Evolutionary conservation across 2,797 vertebrate genomes (phyloP).

Genomic region (Molossus alvarezi): DNA sequence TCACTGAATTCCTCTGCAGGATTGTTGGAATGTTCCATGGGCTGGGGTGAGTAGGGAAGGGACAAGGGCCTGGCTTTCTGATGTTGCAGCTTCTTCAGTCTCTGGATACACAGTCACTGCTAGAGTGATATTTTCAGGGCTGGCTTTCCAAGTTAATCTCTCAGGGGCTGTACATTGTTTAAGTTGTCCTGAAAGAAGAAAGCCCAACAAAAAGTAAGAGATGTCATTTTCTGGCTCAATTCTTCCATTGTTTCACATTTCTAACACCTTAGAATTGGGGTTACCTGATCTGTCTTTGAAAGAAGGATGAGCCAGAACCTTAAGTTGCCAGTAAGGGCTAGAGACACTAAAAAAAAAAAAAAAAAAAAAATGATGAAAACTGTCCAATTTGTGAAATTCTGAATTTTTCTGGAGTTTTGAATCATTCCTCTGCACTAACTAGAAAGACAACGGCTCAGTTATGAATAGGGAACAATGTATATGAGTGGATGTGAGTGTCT

Average conservation of each 20-base stretch:
- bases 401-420: not conserved
- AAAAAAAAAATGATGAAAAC: not conserved
- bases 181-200: not conserved
- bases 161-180: not conserved
- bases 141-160: slow-evolving; percentile 54
- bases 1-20: not conserved
- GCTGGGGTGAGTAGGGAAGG: not conserved
- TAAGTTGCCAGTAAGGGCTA: not conserved
- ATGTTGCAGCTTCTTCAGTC: not conserved
- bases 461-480: not conserved
- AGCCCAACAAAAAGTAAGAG: not conserved
- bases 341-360: not conserved
- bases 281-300: slow-evolving; percentile 75
- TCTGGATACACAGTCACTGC: not conserved
- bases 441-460: not conserved
- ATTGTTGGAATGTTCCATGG: not conserved
- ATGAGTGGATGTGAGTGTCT: not conserved
- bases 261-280: not conserved
- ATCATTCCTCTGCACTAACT: not conserved
- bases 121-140: not conserved
- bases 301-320: slow-evolving; percentile 61
- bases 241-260: not conserved
- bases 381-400: not conserved
- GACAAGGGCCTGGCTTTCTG: not conserved
- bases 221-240: not conserved